These are phyloP conservation scores for Sigmodon hispidus DNA, from an alignment of 2,113 vertebrate species.

Conservation along the genomic window DNA sequence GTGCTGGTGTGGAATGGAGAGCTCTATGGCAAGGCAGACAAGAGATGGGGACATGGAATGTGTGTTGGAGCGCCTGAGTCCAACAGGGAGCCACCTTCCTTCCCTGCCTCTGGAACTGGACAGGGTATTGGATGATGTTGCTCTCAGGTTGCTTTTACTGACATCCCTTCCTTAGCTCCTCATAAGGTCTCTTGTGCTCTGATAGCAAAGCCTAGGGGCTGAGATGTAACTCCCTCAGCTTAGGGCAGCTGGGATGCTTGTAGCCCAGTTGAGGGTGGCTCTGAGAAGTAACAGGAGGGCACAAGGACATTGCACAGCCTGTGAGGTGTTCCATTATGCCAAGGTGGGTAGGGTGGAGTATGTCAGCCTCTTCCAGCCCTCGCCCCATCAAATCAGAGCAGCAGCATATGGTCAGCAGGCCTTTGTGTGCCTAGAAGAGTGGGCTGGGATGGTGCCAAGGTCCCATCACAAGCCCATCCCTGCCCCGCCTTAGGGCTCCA, in stretches of 20 bases:
- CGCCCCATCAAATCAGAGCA: slow-evolving; percentile 35
- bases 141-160: not conserved
- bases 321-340: not conserved
- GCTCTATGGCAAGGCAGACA: not conserved
- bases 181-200: not conserved
- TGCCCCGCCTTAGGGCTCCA: not conserved
- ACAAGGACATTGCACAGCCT: not conserved
- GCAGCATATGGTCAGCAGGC: slow-evolving; percentile 37
- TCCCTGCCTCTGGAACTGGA: not conserved
- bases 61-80: not conserved
- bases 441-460: not conserved
- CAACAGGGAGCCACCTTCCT: no score
- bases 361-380: not conserved
- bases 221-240: not conserved
- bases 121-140: not conserved
- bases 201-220: not conserved
- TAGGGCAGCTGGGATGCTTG: not conserved
- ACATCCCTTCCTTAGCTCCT: not conserved
- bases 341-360: not conserved
- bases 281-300: not conserved
- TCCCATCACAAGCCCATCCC: not conserved
- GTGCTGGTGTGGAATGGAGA: not conserved
- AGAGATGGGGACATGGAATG: rapidly evolving
- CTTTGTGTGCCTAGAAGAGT: slow-evolving; percentile 12
- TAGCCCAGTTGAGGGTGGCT: not conserved